Evolutionary conservation across 2,888 invertebrate species (phyloP).

Genomic region (Tachina lurida): DNA sequence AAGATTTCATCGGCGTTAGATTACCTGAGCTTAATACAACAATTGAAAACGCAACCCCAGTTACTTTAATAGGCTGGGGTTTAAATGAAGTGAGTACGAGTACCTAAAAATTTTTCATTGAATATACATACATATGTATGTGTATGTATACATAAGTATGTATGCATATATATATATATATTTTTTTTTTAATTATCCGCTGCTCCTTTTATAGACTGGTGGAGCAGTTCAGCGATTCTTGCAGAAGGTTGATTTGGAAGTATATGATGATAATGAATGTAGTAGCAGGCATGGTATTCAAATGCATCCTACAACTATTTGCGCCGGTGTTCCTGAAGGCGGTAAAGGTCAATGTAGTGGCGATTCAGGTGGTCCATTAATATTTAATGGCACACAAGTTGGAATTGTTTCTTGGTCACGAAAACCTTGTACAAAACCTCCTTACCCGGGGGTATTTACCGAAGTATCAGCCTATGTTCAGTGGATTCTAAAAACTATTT

Average conservation of each 20-base stretch:
- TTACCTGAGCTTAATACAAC: slow-evolving; percentile 74
- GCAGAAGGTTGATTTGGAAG: slow-evolving; percentile 81
- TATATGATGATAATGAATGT: slow-evolving; percentile 82
- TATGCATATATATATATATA: too few relatives aligned
- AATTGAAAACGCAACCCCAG: slow-evolving; percentile 74
- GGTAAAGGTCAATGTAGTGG: slow-evolving; percentile 83
- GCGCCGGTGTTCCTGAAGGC: slow-evolving; percentile 83
- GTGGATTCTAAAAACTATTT: slow-evolving; percentile 79
- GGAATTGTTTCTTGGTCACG: slow-evolving; percentile 83
- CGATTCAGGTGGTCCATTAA: slow-evolving; percentile 83
- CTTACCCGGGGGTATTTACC: slow-evolving; percentile 83
- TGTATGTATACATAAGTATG: too few relatives aligned
- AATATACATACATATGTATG: too few relatives aligned
- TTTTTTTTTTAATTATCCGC: background rate
- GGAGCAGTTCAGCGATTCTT: slow-evolving; percentile 79
- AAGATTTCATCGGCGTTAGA: slow-evolving; percentile 75
- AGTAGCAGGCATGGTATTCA: slow-evolving; percentile 76
- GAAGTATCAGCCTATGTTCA: slow-evolving; percentile 81
- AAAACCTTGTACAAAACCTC: slow-evolving; percentile 82
- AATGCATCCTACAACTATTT: slow-evolving; percentile 81
- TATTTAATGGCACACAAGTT: slow-evolving; percentile 79
- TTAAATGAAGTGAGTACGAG: slow-evolving; percentile 76
- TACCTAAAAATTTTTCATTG: background rate
- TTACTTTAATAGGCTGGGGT: slow-evolving; percentile 82
- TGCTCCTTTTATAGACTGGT: slow-evolving; percentile 77